Evolutionary conservation across 2,888 invertebrate genomes (phyloP).

Genomic region (Cephus spinipes): DNA sequence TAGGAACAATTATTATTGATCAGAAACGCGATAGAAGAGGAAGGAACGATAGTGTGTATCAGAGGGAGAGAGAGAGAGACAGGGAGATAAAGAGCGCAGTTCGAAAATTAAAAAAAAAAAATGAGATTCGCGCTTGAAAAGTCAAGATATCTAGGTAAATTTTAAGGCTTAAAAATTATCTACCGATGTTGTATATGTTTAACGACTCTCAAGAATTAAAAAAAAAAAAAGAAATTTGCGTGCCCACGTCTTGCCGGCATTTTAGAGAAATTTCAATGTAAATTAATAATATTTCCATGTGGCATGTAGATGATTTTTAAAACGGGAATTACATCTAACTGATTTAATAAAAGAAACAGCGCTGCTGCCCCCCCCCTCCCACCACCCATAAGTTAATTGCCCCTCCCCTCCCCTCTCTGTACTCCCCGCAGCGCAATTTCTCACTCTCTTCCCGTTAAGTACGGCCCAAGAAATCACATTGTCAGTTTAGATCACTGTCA

Average conservation of each 20-base stretch:
- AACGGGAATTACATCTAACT: constrained; percentile 6
- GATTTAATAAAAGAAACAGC: background rate
- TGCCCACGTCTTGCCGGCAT: background rate
- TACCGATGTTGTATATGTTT: constrained; percentile 55
- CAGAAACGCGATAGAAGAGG: constrained; percentile 7
- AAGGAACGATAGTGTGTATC: constrained; percentile 11
- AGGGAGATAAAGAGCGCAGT: background rate
- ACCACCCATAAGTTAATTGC: too few species aligned
- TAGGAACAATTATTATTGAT: too few species aligned
- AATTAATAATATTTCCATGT: background rate
- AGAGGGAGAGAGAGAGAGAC: constrained; percentile 9
- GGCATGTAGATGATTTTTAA: background rate
- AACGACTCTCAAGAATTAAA: constrained; percentile 35
- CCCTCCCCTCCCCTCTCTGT: background rate
- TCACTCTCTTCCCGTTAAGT: background rate
- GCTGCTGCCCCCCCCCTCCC: too few species aligned
- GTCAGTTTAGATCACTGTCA: background rate
- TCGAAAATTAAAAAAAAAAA: background rate
- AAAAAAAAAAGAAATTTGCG: constrained; percentile 5
- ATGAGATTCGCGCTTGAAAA: constrained; percentile 5
- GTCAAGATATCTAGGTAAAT: constrained; percentile 41
- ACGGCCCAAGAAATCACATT: background rate
- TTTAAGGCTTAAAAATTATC: constrained; percentile 59
- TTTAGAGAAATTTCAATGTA: background rate
- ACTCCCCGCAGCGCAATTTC: background rate